These are phyloP conservation scores for Marmota monax DNA, from an alignment of 2,113 vertebrate genomes.

Conservation along the genomic window DNA sequence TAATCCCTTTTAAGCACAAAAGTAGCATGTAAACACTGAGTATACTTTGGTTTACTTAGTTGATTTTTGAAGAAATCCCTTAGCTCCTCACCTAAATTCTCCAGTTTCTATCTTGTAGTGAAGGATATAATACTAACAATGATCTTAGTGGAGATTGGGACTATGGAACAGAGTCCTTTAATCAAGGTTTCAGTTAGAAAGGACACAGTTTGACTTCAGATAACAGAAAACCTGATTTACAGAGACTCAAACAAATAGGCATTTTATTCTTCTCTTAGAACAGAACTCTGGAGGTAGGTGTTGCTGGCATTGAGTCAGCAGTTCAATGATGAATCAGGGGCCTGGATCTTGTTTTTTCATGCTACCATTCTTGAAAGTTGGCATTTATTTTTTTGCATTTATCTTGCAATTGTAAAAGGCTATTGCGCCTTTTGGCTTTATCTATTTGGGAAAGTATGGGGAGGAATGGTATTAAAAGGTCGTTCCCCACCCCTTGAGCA, in stretches of 20 bases:
- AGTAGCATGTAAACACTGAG: background rate
- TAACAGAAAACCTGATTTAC: constrained; percentile 60
- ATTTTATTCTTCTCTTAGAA: constrained; percentile 46
- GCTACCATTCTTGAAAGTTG: constrained; percentile 15
- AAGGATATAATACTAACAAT: constrained; percentile 15
- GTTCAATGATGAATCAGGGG: constrained; percentile 7
- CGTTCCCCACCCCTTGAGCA: background rate
- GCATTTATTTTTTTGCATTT: background rate
- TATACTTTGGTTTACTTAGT: background rate
- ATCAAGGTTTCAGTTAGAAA: constrained; percentile 55
- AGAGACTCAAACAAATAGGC: constrained; percentile 50
- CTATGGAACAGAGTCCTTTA: constrained; percentile 27
- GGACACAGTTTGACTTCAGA: constrained; percentile 26
- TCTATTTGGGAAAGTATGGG: background rate
- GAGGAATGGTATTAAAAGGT: background rate
- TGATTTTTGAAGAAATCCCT: constrained; percentile 31
- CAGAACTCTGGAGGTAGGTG: background rate
- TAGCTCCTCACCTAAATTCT: background rate
- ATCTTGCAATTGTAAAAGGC: background rate
- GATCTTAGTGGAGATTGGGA: constrained; percentile 18
- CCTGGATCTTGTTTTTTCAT: constrained; percentile 61
- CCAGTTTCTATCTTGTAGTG: background rate
- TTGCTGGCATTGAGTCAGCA: constrained; percentile 47
- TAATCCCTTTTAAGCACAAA: constrained; percentile 32
- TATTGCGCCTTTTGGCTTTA: background rate